A percentile compares a stretch with the other conserved stretches of the same genome.
Evolutionary conservation across 2,113 vertebrate species (phyloP).

Genomic region (Sinocyclocheilus rhinocerous): DNA sequence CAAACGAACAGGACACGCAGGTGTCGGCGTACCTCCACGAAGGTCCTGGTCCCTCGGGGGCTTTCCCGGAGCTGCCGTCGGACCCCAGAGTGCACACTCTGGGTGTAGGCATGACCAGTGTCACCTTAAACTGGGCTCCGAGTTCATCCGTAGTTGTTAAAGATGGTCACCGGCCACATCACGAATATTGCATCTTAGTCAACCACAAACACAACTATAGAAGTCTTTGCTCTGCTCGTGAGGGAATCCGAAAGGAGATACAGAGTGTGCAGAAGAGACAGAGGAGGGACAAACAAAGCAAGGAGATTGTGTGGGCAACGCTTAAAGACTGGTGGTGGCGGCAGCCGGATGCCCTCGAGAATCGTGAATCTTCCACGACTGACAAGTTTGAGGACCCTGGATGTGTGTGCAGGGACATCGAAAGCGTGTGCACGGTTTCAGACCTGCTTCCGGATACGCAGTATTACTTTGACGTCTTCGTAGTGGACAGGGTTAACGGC

Average conservation of each 20-base stretch:
- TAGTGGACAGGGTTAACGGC: conserved; percentile 80
- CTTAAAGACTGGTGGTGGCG: conserved; percentile 76
- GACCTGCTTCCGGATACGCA: conserved; percentile 80
- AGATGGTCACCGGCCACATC: conserved; percentile 61
- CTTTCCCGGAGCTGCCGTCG: conserved; percentile 81
- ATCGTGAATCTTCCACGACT: conserved; percentile 47
- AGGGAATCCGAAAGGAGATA: conserved; percentile 55
- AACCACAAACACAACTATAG: conserved; percentile 84
- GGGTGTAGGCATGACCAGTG: conserved; percentile 81
- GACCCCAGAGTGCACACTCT: conserved; percentile 81
- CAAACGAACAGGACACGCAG: conserved; percentile 77
- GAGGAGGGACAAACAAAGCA: conserved; percentile 60
- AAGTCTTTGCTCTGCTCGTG: conserved; percentile 81
- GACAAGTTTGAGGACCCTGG: conserved; percentile 68
- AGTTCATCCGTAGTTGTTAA: conserved; percentile 74
- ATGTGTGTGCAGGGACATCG: conserved; percentile 80
- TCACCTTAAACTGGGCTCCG: conserved; percentile 84
- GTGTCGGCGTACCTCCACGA: conserved; percentile 79
- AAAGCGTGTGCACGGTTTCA: conserved; percentile 81
- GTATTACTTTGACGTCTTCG: conserved; percentile 88
- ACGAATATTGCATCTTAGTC: conserved; percentile 85
- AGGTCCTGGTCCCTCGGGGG: conserved; percentile 69
- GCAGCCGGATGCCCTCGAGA: conserved; percentile 67
- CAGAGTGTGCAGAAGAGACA: conserved; percentile 57
- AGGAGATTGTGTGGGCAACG: conserved; percentile 66